Evolutionary conservation across 2,888 invertebrate genomes (phyloP).

Genomic region (Caenorhabditis panamensis): DNA sequence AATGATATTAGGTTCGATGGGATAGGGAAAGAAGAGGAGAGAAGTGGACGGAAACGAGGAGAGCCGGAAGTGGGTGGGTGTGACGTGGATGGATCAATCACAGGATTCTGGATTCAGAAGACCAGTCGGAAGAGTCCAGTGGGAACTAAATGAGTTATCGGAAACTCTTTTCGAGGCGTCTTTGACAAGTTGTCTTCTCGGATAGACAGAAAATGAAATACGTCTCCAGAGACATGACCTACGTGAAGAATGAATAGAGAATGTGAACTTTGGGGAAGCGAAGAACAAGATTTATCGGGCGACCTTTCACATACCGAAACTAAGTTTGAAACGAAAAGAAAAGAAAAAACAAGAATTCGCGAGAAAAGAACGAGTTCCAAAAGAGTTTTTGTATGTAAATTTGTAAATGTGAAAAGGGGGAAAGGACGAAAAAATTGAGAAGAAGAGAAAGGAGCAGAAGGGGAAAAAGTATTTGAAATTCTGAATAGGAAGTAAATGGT

Average conservation of each 20-base stretch:
- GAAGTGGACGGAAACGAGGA: constrained; percentile 4
- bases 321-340: background rate
- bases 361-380: constrained; percentile 22
- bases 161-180: no score
- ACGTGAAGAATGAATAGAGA: background rate
- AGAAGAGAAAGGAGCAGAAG: background rate
- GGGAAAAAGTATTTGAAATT: constrained; percentile 4
- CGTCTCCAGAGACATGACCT: no score
- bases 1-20: background rate
- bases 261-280: background rate
- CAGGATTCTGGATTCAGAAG: background rate
- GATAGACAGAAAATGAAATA: background rate
- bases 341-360: no score
- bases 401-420: background rate
- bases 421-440: background rate
- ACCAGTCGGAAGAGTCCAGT: background rate
- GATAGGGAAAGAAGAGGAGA: background rate
- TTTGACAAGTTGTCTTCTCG: background rate
- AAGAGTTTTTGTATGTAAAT: constrained; percentile 29
- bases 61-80: constrained; percentile 10
- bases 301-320: background rate
- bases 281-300: background rate
- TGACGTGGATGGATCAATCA: background rate
- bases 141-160: no score
- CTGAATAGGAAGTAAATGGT: constrained; percentile 7